Conservation (phyloP, 2,888 invertebrate genomes). For the Tiliacea citrago region DNA sequence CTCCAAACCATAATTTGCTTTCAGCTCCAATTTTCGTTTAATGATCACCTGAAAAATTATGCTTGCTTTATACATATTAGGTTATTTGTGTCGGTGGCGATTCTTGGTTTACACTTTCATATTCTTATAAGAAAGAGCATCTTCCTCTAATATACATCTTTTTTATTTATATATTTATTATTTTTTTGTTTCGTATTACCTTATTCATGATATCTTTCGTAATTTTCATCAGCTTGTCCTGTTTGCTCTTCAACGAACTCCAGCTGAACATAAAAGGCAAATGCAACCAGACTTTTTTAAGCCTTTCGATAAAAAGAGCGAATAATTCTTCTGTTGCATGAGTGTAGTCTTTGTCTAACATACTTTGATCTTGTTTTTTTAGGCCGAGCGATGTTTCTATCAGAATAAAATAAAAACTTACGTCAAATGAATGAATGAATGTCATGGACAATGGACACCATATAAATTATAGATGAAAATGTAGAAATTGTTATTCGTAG, state of each 20-base stretch:
- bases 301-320: conserved; percentile 3
- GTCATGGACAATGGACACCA: not conserved
- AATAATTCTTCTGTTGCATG: conserved; percentile 22
- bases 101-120: not conserved
- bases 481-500: not conserved
- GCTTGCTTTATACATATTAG: not conserved
- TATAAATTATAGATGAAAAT: not conserved
- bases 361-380: conserved; percentile 9
- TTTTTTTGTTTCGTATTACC: not conserved
- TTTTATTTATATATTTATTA: not conserved
- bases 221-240: conserved; percentile 33
- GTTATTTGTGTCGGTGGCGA: not conserved
- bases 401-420: not conserved
- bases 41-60: conserved; percentile 30
- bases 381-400: conserved; percentile 43
- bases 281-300: conserved; percentile 38
- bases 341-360: conserved; percentile 19
- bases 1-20: conserved; percentile 2
- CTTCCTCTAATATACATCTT: not conserved
- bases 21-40: conserved; percentile 38
- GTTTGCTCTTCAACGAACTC: conserved; percentile 33
- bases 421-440: not conserved
- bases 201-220: conserved; percentile 27
- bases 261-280: conserved; percentile 18
- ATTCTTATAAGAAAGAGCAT: not conserved